phyloP scores from a whole-genome alignment of 2,888 invertebrate species.

The Liopterus haemorrhoidalis region DNA sequence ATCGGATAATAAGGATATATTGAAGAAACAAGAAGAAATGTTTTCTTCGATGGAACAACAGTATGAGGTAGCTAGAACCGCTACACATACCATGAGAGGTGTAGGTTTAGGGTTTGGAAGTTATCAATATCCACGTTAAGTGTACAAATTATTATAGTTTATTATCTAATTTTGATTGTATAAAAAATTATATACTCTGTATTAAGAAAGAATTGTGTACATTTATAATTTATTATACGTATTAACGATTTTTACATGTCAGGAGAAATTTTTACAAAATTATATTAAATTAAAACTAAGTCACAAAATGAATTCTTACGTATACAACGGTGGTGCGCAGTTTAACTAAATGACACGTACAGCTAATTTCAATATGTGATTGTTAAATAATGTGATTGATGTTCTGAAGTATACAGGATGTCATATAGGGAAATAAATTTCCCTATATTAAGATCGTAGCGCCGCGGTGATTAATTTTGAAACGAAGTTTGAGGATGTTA shows the following conservation, averaged over 20 bases:
- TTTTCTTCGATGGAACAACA: conserved; percentile 92
- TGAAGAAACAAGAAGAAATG: conserved; percentile 75
- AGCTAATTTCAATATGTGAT: too few relatives aligned
- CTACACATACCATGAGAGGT: conserved; percentile 92
- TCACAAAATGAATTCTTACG: neutral
- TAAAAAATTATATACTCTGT: neutral
- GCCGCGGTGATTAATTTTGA: too few relatives aligned
- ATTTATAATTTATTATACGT: conserved; percentile 3
- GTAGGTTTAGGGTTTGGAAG: conserved; percentile 73
- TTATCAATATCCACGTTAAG: conserved; percentile 30
- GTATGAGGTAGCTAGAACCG: conserved; percentile 91
- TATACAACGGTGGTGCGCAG: conserved; percentile 1
- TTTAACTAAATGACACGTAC: too few relatives aligned
- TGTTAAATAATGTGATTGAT: too few relatives aligned
- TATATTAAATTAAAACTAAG: neutral
- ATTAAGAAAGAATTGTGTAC: neutral
- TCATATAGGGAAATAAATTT: too few relatives aligned
- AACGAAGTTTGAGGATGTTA: too few relatives aligned
- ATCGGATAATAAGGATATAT: conserved; percentile 50
- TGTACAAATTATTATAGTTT: conserved; percentile 2
- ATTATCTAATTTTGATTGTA: neutral
- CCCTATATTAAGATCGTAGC: too few relatives aligned
- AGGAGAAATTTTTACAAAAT: neutral
- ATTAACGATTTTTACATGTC: neutral
- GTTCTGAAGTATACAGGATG: too few relatives aligned